Base-by-base conservation (phyloP, 2,888 invertebrate genomes). In the Chesias legatella region DNA sequence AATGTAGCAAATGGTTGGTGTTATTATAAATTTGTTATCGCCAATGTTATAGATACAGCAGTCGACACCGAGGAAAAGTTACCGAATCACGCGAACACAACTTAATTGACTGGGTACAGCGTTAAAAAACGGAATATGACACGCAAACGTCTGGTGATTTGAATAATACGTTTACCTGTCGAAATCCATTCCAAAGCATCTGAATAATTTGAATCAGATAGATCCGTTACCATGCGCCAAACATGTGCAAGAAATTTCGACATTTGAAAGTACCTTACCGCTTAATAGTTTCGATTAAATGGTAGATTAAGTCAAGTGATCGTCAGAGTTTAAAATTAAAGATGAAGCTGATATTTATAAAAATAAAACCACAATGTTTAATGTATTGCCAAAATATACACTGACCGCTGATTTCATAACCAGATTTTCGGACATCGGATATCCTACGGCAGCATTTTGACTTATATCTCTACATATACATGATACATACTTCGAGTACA, bases 121-220 rank as follows among this genome's bases (percentile, higher is more conserved):
- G 74, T 79, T 76, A 83, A 85, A 86, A 83, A 85, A 81, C 67
- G 74, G 72, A 77, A 68, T 67, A 69, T 60, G 65, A 71, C 84
- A 86, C 82, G 85, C 85, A 58, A 79, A 53, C 63, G 51, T 48
- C 56, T 54, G 52, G 56, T 77, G 70, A 82, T 85, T 83, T 82
- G 58, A 77, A 81, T 81, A 79, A 81, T 79, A 67, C 66, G 60
- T 72, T 69, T 76, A 75, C 72, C 78, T 79, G 80, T 72, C 68
- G 49, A 59, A 68, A 71, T 63, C 60, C 67, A 68, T 74, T 62
- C 62, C 77, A 73, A 77, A 55, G 73, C 61, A 68, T 70, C 59
- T 67, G 66, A 66, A 76, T 71, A 67, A 74, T 77, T 58, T 65
- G 53, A 66, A 51, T 54, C 54, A 59, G 45, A 56, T 51, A 56